phyloP scores from a whole-genome alignment of 2,797 vertebrate species.

The Falco biarmicus region DNA sequence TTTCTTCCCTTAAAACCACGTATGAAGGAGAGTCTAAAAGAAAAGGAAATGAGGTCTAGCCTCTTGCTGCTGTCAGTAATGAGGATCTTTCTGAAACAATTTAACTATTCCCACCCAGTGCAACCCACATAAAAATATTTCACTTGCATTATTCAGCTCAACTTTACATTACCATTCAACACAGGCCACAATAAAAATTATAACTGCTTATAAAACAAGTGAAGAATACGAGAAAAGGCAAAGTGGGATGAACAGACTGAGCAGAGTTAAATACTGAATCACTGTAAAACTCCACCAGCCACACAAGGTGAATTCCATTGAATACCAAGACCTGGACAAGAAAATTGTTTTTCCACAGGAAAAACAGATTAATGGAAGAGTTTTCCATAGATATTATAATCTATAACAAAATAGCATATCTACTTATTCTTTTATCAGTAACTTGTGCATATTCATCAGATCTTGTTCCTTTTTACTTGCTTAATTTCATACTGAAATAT shows the following conservation, averaged over 20 bases:
- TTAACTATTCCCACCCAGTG: neutral
- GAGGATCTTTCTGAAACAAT: neutral
- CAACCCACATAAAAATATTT: neutral
- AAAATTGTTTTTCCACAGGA: constrained; percentile 6
- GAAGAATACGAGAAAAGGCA: neutral
- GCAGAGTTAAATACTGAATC: neutral
- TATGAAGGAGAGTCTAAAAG: neutral
- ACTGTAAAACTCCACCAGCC: neutral
- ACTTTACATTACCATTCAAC: neutral
- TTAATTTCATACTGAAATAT: neutral
- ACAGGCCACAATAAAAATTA: neutral
- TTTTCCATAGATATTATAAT: neutral
- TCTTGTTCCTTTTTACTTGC: neutral
- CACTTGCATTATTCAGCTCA: neutral
- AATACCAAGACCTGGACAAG: neutral
- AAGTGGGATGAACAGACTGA: neutral
- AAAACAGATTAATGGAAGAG: neutral
- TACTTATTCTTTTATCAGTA: neutral
- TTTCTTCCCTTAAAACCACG: neutral
- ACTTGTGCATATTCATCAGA: neutral
- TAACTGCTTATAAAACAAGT: neutral
- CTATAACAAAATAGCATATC: neutral
- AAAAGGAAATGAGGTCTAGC: neutral
- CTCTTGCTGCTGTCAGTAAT: neutral
- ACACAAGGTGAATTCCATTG: neutral